phyloP scores from a whole-genome alignment of 2,797 vertebrate genomes.

The Staurois parvus region DNA sequence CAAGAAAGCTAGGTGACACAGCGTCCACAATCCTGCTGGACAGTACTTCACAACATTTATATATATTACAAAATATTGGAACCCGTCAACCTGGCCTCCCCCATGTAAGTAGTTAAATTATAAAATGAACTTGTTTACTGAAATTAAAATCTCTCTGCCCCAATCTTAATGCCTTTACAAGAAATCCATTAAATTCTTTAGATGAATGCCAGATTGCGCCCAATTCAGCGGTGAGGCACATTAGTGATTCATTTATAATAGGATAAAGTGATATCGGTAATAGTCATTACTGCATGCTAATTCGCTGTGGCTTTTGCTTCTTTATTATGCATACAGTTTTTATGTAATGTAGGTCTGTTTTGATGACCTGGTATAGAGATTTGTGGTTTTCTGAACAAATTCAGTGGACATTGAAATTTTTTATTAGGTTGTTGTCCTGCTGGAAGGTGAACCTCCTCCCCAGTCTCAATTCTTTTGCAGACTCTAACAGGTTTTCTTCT shows the following conservation, averaged over 20 bases:
- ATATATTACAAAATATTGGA: no score
- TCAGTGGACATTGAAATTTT: no score
- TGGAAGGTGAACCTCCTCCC: no score
- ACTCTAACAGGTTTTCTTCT: no score
- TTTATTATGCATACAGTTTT: background rate
- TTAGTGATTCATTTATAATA: conserved; percentile 39
- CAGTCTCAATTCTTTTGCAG: no score
- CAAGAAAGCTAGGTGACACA: no score
- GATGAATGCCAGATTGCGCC: conserved; percentile 37
- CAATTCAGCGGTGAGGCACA: background rate
- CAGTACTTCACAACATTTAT: no score
- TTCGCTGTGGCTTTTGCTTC: background rate
- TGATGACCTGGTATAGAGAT: background rate
- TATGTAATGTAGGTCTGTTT: background rate
- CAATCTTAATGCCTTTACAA: background rate
- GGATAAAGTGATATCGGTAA: conserved; percentile 19
- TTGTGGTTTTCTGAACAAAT: background rate
- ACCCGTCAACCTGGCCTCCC: no score
- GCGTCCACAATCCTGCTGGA: no score
- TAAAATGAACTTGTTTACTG: conserved; percentile 41
- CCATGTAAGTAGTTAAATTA: background rate
- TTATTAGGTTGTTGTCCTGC: no score
- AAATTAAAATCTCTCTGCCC: conserved; percentile 1
- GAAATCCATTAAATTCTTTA: conserved; percentile 42
- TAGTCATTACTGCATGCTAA: conserved; percentile 21